Base-by-base conservation (phyloP, 1,140 invertebrate genomes). In the Cherax quadricarinatus region DNA sequence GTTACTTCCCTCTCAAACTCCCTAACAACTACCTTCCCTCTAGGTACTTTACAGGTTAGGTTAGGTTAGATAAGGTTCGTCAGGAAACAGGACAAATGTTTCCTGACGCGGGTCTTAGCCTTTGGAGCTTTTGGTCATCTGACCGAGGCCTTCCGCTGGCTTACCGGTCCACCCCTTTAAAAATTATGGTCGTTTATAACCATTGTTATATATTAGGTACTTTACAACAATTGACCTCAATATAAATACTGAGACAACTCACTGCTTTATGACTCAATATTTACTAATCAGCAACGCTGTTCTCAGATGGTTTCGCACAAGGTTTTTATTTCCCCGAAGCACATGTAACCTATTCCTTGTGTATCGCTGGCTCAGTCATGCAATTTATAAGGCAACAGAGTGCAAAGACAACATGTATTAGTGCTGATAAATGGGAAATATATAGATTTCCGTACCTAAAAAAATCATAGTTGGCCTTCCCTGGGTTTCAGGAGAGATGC, bases 231-330 rank as follows among this genome's bases (percentile, higher is more conserved):
- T 41, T 41, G 0, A 41, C 30, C 30, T 41, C 30, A 41, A 60
- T 9, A 21, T 12, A 66, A 18, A 21, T 16, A 66, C 7, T 0
- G 1, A 70, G 66, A 70, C 66, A 70, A 41, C 30, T 75, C 21
- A 5, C 0, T 9, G 70, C 70, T 0, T 41, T 75, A 49, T 87
- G 30, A 78, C 16, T 49, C 85, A 87, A 87, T 87, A 87, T 87
- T 87, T 87, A 87, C 70, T 78, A 87, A 87, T 73, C 53, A 73
- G 85, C 85, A 87, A 87, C 85, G 70, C 53, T 57, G 73, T 87
- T 87, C 48, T 87, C 85, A 87, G 85, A 87, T 87, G 85, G 49
- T 87, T 87, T 87, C 24, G 9, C 16, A n/a, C 48, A 51, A 78
- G 21, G 41, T 9, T 51, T n/a, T 14, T 79, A 79, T 41, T 87